Base-by-base conservation (phyloP, 2,797 vertebrate species). In the Anomalospiza imberbis region DNA sequence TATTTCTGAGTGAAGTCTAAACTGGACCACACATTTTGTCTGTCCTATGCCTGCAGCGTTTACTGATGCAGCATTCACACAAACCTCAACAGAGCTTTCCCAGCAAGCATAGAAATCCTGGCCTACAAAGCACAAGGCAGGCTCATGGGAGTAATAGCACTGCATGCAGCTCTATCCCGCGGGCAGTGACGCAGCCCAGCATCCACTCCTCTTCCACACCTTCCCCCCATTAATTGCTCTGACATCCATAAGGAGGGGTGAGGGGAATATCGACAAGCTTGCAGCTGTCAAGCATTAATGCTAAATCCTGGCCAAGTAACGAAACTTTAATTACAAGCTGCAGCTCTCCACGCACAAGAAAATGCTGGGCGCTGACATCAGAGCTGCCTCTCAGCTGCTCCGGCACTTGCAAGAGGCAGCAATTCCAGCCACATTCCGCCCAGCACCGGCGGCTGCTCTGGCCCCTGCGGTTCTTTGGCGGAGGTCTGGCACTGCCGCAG, bases 301-400 rank as follows among this genome's bases (percentile, higher is more conserved):
- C 91, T 84, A 91, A 96, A 96, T 19, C 85, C 82, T 20, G 86
- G 62, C 84, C 83, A 91, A 97, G 83, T 36, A 89, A 60, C 32
- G 0, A 73, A 95, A 93, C 68, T 86, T 91, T 94, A 97, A 98
- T 97, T 95, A 97, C 38, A 94, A 80, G 89, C 76, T 65, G 68
- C 68, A 85, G 88, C 78, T 85, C 45, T 45, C 83, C 4, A 6
- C 7, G 6, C 42, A 58, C 71, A 88, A 32, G 45, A 61, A 36
- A 87, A 85, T 3, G 36, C 67, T 93, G 6, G 7, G 85, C 0
- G 42, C 89, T 76, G 78, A 85, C 91, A 83, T 24, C 67, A 75
- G 81, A 94, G 81, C 87, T 0, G n/a, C 82, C 82, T 61, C 62
- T 78, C 45, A 17, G 91, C 88, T 78, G 60, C 51, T 72, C 70